Conservation (phyloP, 2,113 vertebrate genomes). For the Lepidiolamprologus cunningtoni region DNA sequence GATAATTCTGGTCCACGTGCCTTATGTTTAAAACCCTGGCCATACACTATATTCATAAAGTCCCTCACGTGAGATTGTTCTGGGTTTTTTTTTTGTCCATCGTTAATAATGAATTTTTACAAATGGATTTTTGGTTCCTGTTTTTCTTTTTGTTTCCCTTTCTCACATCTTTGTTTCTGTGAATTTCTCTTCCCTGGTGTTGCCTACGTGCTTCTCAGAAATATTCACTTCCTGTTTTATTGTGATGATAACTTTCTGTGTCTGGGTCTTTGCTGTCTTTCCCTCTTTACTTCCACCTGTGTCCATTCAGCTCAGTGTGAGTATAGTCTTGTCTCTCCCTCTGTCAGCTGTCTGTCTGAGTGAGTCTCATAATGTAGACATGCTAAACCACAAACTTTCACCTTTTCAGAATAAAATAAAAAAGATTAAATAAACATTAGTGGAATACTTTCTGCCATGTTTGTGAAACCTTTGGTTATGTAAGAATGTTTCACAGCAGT, state of each 20-base stretch:
- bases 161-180: not conserved
- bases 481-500: not conserved
- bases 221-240: not conserved
- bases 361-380: not conserved
- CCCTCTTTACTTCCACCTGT: not conserved
- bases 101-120: not conserved
- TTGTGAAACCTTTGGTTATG: not conserved
- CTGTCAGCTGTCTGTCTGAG: not conserved
- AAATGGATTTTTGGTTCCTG: not conserved
- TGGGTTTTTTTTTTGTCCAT: accelerated
- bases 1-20: not conserved
- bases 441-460: not conserved
- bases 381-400: not conserved
- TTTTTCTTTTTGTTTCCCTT: not conserved
- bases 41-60: not conserved
- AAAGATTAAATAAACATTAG: not conserved
- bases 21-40: not conserved
- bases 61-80: not conserved
- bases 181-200: not conserved
- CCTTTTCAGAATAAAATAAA: not conserved
- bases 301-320: not conserved
- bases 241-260: not conserved
- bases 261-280: not conserved
- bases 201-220: not conserved
- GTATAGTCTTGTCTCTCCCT: not conserved